Percentiles rank a stretch among this genome's conserved stretches.
phyloP scores from a whole-genome alignment of 2,888 invertebrate species.

The Drosophila robusta region DNA sequence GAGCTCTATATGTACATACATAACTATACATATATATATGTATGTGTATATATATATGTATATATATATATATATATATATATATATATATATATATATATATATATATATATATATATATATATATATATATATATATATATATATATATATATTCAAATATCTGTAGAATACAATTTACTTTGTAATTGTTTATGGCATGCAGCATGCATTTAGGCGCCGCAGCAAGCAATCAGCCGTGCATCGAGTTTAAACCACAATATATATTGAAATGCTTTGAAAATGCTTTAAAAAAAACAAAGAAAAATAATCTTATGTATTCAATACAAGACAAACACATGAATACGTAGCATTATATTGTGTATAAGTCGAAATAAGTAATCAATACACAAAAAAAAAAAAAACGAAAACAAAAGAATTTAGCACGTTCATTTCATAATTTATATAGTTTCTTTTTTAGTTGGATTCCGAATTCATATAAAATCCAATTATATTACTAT shows the following conservation, averaged over 20 bases:
- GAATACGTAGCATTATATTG: constrained; percentile 49
- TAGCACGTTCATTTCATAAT: constrained; percentile 55
- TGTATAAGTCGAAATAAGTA: constrained; percentile 40
- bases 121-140: constrained; percentile 35
- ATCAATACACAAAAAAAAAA: constrained; percentile 17
- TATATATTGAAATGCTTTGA: constrained; percentile 75
- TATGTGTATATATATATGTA: no score
- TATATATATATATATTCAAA: constrained; percentile 14
- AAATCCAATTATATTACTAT: constrained; percentile 1
- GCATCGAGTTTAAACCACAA: constrained; percentile 43
- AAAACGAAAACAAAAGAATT: background rate
- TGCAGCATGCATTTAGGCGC: constrained; percentile 57
- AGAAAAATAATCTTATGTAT: constrained; percentile 51
- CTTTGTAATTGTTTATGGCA: constrained; percentile 48
- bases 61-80: constrained; percentile 20
- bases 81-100: constrained; percentile 26
- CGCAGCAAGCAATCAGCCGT: constrained; percentile 37
- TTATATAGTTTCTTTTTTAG: constrained; percentile 60
- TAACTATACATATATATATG: constrained; percentile 36
- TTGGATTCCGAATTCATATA: constrained; percentile 25
- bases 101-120: constrained; percentile 56
- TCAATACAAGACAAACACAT: constrained; percentile 52
- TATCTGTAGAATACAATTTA: constrained; percentile 39
- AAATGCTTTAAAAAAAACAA: constrained; percentile 78
- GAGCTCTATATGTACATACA: constrained; percentile 64